Base-by-base conservation (phyloP, 2,888 invertebrate species). In the Hipparchia sbordonii region DNA sequence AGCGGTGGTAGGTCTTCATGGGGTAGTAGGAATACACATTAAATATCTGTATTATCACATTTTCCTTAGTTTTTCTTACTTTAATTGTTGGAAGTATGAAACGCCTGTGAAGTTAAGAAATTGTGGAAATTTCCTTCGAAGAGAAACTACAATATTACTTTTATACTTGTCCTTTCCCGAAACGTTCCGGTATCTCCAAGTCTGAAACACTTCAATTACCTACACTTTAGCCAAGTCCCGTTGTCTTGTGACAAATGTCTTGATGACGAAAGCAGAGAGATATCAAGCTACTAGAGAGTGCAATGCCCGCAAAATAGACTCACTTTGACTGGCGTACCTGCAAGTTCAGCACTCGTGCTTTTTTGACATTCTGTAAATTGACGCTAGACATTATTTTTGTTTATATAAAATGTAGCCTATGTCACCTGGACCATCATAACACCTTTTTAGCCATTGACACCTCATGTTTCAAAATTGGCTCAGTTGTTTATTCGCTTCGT, bases 161-260 rank as follows among this genome's bases (percentile, higher is more conserved):
- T 61, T 45, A 13, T 45, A 63, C 67, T 59, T 23, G 68, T 33
- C 48, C 51, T 68, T 66, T 60, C 72, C 23, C 9, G 68, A 69
- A 57, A 69, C 60, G 57, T 68, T 56, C 56, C 65, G 52, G 51
- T 73, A 75, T 73, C 67, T 73, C 62, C 52, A 48, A 75, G 71
- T 70, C 72, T 67, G 46, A 54, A 59, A 71, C 52, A 62, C 73
- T 75, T 75, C 67, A 71, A 70, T 62, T 63, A 39, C 46, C 33
- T 51, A 39, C 70, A 56, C 54, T 70, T 70, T 61, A 6, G 62
- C 67, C 62, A 71, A 75, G 74, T 72, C 69, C 73, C 73, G 52
- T 75, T 71, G 75, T 73, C 75, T 70, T 63, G 56, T 68, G 74
- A 77, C 74, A 76, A 76, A 75, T 72, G 75, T 70, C 72, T 66